phyloP scores from a whole-genome alignment of 2,888 invertebrate species.

The Leptinotarsa rubiginosa region DNA sequence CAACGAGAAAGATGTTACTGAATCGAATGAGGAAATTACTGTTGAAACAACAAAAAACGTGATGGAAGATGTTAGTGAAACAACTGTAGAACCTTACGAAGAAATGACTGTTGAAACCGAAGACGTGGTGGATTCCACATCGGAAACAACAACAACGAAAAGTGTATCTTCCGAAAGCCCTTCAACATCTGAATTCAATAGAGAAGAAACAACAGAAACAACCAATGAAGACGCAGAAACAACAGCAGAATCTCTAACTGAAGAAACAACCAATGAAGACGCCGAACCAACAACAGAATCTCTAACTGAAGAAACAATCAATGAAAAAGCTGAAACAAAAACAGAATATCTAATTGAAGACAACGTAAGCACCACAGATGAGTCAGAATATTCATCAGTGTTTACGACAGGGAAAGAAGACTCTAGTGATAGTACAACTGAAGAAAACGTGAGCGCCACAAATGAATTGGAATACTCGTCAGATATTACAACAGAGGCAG shows the following conservation, averaged over 20 bases:
- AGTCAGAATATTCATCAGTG: background rate
- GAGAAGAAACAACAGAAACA: background rate
- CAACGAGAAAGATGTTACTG: too few relatives aligned
- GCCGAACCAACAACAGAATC: background rate
- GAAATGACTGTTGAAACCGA: background rate
- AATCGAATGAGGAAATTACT: background rate
- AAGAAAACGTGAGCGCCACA: background rate
- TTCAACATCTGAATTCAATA: background rate
- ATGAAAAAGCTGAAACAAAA: background rate
- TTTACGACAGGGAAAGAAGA: background rate
- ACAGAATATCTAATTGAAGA: slow-evolving; percentile 12
- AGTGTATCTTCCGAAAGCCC: background rate
- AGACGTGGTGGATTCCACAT: too few relatives aligned
- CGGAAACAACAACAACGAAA: background rate
- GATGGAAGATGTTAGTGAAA: too few relatives aligned
- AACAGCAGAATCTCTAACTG: background rate
- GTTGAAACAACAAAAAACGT: background rate
- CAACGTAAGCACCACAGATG: background rate
- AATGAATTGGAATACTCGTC: background rate
- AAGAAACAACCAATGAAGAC: background rate
- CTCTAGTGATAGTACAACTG: slow-evolving; percentile 1
- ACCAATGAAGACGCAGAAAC: background rate
- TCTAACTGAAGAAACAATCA: slow-evolving; percentile 7
- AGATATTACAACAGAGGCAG: background rate
- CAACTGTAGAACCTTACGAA: background rate